A percentile compares a stretch with the other conserved stretches of the same genome.
Conservation (phyloP, 2,888 invertebrate genomes). For the Drosophila fulvimacula region DNA sequence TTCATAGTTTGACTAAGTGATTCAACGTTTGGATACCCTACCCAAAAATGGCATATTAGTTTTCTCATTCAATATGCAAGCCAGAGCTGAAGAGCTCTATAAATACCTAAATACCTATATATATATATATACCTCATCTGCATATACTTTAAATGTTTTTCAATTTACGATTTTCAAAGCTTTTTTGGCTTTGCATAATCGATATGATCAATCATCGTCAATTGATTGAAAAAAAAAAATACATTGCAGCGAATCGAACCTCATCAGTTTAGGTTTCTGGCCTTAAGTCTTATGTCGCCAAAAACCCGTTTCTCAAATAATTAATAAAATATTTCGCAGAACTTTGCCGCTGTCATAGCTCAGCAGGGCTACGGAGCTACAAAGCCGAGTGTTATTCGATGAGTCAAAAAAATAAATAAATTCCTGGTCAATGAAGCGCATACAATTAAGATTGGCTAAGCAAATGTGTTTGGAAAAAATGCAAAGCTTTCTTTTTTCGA, state of each 20-base stretch:
- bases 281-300: constrained; percentile 1
- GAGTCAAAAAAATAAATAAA: not conserved
- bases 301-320: constrained; percentile 4
- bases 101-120: no score
- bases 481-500: not conserved
- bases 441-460: constrained; percentile 17
- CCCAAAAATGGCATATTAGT: not conserved
- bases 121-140: not conserved
- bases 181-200: not conserved
- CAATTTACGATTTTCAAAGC: no score
- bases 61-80: not conserved
- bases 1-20: constrained; percentile 34
- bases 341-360: not conserved
- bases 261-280: not conserved
- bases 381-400: not conserved
- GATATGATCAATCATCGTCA: constrained; percentile 9
- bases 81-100: not conserved
- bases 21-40: constrained; percentile 33
- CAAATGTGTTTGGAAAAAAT: constrained; percentile 7
- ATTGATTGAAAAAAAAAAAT: not conserved
- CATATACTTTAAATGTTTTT: not conserved
- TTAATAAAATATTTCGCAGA: constrained; percentile 1
- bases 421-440: constrained; percentile 5
- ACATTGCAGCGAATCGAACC: not conserved
- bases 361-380: not conserved